phyloP scores from a whole-genome alignment of 2,888 invertebrate genomes.

The Brachyptera putata region DNA sequence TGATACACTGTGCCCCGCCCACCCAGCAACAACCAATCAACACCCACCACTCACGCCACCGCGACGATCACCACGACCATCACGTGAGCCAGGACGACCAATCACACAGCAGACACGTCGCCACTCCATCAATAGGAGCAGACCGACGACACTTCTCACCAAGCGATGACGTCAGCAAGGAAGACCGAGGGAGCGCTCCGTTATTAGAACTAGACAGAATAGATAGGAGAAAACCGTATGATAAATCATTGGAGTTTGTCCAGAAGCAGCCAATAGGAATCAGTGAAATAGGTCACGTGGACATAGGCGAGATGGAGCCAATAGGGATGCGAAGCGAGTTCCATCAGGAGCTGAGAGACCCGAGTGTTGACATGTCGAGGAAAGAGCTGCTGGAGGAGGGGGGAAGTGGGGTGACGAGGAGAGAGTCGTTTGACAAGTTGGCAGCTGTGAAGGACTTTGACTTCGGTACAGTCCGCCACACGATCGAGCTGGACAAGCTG shows the following conservation, averaged over 20 bases:
- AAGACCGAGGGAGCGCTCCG: not conserved
- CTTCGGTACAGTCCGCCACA: not conserved
- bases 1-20: slow-evolving; percentile 7
- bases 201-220: not conserved
- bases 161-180: not conserved
- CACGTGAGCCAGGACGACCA: not conserved
- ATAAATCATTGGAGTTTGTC: not conserved
- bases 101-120: not conserved
- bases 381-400: not conserved
- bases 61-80: not conserved
- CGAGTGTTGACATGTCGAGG: not conserved
- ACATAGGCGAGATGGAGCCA: not conserved
- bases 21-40: slow-evolving; percentile 4
- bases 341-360: not conserved
- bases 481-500: not conserved
- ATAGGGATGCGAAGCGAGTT: not conserved
- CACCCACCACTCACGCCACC: not conserved
- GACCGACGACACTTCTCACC: not conserved
- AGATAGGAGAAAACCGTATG: not conserved
- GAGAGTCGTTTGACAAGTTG: not conserved
- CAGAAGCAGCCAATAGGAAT: not conserved
- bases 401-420: not conserved
- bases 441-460: not conserved
- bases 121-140: not conserved
- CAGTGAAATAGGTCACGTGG: not conserved